Evolutionary conservation across 53 echinoderm and acorn worm species (phyloP).

Genomic region (Zoroaster sp.): DNA sequence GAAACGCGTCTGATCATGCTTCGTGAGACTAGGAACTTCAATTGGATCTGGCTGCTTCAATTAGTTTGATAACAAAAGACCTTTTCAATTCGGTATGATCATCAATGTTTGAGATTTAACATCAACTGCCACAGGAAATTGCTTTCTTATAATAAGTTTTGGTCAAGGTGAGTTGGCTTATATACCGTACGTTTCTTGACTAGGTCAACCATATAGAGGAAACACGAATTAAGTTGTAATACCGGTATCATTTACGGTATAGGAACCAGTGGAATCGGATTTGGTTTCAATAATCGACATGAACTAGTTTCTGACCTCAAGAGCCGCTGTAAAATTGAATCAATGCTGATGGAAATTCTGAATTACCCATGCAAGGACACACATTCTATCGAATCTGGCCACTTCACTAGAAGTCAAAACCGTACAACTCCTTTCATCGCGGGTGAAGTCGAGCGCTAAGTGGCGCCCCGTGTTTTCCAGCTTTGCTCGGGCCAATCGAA

Average conservation of each 20-base stretch:
- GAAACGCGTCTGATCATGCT: too few relatives aligned
- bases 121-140: background rate
- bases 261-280: background rate
- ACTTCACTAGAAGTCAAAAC: constrained; percentile 5
- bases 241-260: background rate
- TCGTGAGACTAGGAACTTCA: too few relatives aligned
- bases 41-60: too few relatives aligned
- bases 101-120: background rate
- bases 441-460: constrained; percentile 34
- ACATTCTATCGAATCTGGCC: background rate
- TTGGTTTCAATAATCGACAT: background rate
- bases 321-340: background rate
- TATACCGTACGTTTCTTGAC: background rate
- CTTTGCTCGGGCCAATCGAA: constrained; percentile 26
- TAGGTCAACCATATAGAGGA: too few relatives aligned
- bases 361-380: constrained; percentile 20
- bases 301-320: background rate
- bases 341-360: background rate
- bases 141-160: too few relatives aligned
- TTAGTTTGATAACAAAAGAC: too few relatives aligned
- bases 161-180: background rate
- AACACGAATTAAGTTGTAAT: background rate
- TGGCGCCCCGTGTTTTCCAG: constrained; percentile 15
- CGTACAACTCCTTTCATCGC: constrained; percentile 13
- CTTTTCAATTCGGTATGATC: background rate